phyloP scores from a whole-genome alignment of 1,140 invertebrate genomes.

The Ctenoplectra terminalis region DNA sequence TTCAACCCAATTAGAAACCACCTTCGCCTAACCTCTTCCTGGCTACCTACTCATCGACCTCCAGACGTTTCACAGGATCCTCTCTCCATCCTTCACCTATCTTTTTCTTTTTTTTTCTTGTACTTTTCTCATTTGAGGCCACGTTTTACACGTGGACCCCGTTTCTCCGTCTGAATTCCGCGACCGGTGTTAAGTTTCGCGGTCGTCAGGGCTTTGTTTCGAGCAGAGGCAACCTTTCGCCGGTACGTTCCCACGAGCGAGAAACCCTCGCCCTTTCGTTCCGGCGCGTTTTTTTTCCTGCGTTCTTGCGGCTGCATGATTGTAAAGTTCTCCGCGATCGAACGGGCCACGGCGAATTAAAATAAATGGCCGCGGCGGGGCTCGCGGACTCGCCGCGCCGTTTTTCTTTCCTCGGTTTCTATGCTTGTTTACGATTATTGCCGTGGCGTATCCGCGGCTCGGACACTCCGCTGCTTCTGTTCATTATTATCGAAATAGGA shows the following conservation, averaged over 20 bases:
- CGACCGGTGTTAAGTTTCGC: constrained; percentile 76
- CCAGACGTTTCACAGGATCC: background rate
- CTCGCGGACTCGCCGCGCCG: background rate
- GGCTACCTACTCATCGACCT: background rate
- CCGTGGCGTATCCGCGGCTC: background rate
- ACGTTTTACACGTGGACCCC: constrained; percentile 28
- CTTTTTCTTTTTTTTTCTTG: constrained; percentile 30
- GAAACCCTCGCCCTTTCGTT: constrained; percentile 43
- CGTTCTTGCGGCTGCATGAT: constrained; percentile 13
- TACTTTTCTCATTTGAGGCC: constrained; percentile 19
- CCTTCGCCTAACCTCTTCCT: background rate
- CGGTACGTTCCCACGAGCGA: constrained; percentile 67
- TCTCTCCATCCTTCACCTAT: background rate
- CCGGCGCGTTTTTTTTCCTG: constrained; percentile 2
- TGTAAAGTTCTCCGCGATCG: constrained; percentile 41
- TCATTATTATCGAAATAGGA: constrained; percentile 13
- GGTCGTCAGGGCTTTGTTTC: constrained; percentile 74
- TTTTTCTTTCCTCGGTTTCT: background rate
- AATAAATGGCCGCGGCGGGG: background rate
- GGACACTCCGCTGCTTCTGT: background rate
- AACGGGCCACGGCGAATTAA: constrained; percentile 30
- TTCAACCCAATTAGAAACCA: background rate
- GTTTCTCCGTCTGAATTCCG: constrained; percentile 66
- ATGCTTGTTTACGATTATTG: constrained; percentile 46
- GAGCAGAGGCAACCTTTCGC: constrained; percentile 36